phyloP scores from a whole-genome alignment of 2,113 vertebrate genomes.

The Peromyscus polionotus region DNA sequence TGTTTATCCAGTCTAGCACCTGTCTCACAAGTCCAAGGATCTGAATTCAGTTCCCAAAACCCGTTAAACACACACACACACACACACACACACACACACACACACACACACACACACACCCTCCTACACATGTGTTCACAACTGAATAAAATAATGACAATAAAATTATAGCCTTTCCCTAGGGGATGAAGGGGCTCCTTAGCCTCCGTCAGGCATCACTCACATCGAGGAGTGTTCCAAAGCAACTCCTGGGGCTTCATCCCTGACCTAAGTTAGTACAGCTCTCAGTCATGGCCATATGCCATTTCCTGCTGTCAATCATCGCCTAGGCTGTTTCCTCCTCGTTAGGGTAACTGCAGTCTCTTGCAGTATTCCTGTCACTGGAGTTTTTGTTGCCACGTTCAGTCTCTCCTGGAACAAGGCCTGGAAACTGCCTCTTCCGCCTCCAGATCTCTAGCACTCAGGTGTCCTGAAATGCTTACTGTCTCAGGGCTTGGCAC shows the following conservation, averaged over 20 bases:
- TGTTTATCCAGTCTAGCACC: not conserved
- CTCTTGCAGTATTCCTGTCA: not conserved
- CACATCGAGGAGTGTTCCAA: fast-evolving
- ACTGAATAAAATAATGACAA: not conserved
- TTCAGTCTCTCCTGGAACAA: not conserved
- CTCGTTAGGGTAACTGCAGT: not conserved
- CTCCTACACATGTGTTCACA: not conserved
- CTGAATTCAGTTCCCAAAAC: not conserved
- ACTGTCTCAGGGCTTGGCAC: not conserved
- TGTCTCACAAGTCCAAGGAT: not conserved
- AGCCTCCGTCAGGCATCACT: not conserved
- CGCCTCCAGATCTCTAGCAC: not conserved
- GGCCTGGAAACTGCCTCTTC: not conserved
- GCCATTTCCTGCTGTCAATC: fast-evolving
- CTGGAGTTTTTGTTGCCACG: not conserved
- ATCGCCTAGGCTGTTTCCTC: not conserved
- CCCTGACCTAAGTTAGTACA: not conserved
- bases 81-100: not conserved
- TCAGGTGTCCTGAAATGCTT: not conserved
- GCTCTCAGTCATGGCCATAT: not conserved
- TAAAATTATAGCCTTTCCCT: not conserved
- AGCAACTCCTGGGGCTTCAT: not conserved
- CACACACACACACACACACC: not conserved
- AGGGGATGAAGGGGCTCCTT: not conserved
- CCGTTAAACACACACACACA: not conserved